Percentiles rank a stretch among this genome's conserved stretches.
Evolutionary conservation across 1,140 invertebrate species (phyloP).

Genomic region (Neodiprion virginianus): DNA sequence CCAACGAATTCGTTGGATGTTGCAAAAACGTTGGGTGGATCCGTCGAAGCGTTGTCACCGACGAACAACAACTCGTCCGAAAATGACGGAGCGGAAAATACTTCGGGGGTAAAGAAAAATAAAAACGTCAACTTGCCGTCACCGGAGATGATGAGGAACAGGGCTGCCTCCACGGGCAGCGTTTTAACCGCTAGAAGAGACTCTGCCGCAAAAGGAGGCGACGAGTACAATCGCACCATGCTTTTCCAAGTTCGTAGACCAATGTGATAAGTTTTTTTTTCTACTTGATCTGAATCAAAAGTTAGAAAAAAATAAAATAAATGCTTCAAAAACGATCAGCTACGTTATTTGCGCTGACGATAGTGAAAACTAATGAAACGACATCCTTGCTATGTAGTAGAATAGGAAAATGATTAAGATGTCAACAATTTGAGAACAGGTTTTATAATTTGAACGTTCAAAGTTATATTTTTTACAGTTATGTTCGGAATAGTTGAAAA

Average conservation of each 20-base stretch:
- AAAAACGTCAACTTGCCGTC: conserved; percentile 35
- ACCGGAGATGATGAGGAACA: conserved; percentile 59
- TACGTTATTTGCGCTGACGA: conserved; percentile 13
- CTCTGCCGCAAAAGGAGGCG: conserved; percentile 45
- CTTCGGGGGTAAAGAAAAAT: conserved; percentile 33
- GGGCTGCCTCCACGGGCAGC: conserved; percentile 61
- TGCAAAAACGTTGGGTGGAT: conserved; percentile 40
- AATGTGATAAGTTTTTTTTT: conserved; percentile 23
- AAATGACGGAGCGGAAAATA: conserved; percentile 27
- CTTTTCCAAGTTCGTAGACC: conserved; percentile 76
- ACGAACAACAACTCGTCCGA: conserved; percentile 28
- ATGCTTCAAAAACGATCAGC: neutral
- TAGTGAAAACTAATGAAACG: conserved; percentile 4
- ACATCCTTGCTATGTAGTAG: too few species aligned
- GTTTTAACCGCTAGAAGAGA: conserved; percentile 51
- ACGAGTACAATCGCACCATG: conserved; percentile 91
- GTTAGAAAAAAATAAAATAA: conserved; percentile 15
- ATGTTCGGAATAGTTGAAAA: too few species aligned
- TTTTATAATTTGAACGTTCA: neutral
- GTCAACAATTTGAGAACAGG: neutral
- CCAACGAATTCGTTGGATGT: conserved; percentile 40
- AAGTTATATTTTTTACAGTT: conserved; percentile 9
- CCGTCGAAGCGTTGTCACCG: conserved; percentile 49
- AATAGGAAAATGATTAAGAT: neutral
- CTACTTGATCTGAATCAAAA: neutral